Evolutionary conservation across 2,797 vertebrate genomes (phyloP).

Genomic region (Tapirus indicus): DNA sequence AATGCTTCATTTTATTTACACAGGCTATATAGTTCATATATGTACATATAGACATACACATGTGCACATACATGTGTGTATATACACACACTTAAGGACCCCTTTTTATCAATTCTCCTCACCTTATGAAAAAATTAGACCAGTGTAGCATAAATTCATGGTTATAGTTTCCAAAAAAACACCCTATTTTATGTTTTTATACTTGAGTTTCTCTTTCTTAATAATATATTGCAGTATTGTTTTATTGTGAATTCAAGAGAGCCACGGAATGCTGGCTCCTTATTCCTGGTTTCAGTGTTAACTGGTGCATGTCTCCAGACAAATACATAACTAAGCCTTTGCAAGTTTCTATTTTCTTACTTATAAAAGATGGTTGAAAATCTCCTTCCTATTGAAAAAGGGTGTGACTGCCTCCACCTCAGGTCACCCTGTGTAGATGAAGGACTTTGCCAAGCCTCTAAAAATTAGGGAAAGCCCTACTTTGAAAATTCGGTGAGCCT

Average conservation of each 20-base stretch:
- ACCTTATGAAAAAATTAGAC: background rate
- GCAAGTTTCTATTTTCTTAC: background rate
- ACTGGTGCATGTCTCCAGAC: background rate
- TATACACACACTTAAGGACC: background rate
- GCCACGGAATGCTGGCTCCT: background rate
- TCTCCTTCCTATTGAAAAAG: background rate
- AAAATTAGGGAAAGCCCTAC: conserved; percentile 42
- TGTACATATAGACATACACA: background rate
- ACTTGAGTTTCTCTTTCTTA: conserved; percentile 17
- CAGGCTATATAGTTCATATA: background rate
- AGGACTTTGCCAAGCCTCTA: background rate
- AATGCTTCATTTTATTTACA: conserved; percentile 26
- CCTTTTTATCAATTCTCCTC: conserved; percentile 13
- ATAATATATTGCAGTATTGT: background rate
- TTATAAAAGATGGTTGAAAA: conserved; percentile 2
- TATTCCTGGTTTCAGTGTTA: conserved; percentile 18
- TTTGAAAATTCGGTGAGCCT: conserved; percentile 28
- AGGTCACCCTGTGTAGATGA: background rate
- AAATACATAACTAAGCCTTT: conserved; percentile 28
- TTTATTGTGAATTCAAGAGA: conserved; percentile 33
- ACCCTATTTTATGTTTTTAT: background rate
- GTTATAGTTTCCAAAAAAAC: conserved; percentile 9
- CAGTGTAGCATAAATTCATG: background rate
- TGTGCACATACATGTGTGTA: background rate
- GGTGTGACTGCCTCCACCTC: background rate